These are phyloP conservation scores for Halisarca cf. caerulea DNA, from an alignment of 37 sponge, comb jelly and placozoan species.

Conservation along the genomic window DNA sequence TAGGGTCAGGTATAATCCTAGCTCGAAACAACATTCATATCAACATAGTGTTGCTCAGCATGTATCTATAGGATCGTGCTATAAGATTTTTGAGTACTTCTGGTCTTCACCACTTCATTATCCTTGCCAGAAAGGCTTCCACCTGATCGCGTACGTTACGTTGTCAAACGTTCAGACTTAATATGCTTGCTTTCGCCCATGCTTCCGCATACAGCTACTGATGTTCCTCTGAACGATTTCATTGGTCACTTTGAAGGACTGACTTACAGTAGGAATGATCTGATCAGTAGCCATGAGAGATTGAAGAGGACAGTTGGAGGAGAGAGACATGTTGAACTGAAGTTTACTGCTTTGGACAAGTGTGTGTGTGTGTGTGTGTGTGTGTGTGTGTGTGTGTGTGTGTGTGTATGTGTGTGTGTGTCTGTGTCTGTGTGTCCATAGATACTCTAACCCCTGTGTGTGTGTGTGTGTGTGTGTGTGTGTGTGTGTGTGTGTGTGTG, in stretches of 20 bases:
- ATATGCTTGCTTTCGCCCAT: no score
- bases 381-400: slow-evolving; percentile 15
- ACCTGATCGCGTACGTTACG: no score
- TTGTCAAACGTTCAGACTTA: no score
- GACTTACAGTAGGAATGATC: slow-evolving; percentile 38
- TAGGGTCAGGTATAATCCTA: no score
- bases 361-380: background rate
- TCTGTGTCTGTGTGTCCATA: background rate
- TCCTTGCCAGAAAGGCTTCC: no score
- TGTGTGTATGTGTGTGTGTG: no score
- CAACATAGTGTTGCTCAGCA: no score
- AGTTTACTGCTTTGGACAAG: slow-evolving; percentile 61
- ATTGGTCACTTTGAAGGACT: slow-evolving; percentile 62
- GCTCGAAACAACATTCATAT: no score
- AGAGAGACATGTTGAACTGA: slow-evolving; percentile 34
- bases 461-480: slow-evolving; percentile 24
- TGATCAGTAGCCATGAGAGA: slow-evolving; percentile 55
- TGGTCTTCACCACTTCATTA: no score
- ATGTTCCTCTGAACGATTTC: slow-evolving; percentile 38
- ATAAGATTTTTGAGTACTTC: no score
- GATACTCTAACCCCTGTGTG: background rate
- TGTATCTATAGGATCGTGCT: no score
- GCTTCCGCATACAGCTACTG: no score
- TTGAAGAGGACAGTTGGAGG: slow-evolving; percentile 43
- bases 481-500: background rate